Evolutionary conservation across 2,888 invertebrate species (phyloP), one percentile per base, ranked within the genome.

Genomic region (Nasonia oneida): DNA sequence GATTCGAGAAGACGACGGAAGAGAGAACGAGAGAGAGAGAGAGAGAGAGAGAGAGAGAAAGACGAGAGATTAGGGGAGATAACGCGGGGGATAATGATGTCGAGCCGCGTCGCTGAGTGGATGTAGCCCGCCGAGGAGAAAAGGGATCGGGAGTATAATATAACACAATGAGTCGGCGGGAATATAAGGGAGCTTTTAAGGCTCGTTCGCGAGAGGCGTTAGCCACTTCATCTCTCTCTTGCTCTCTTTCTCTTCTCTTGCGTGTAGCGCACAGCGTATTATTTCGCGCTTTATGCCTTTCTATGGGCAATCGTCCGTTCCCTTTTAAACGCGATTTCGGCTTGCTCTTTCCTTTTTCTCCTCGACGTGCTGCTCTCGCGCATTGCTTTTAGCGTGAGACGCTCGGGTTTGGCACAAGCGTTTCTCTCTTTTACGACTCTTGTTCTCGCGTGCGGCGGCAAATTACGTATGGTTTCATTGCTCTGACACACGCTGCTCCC

Each of bases 61-160:
- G 78, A 12, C 73, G 61, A 70, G 86, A 89, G 89, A 90, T 90
- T 85, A 88, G 88, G 88, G 87, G 84, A 87, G 88, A 88, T 88
- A 88, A 84, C 81, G 89, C 73, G 79, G 0, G 82, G 81, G 78
- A 83, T 83, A 78, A 83, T 83, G 82, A 82, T 77, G 77, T 71
- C 71, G 71, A 75, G 80, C 33, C 39, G 29, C 42, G 42, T 12
- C 73, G 18, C 42, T 39, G 71, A 70, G 77, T 64, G 57, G 67
- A 15, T 5, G 39, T 39, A 57, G 64, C 64, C 33, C 37, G 77
- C 37, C 37, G 37, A 37, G 4, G 37, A 70, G 71, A 67, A 71
- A 33, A 50, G 76, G 53, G 77, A 76, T 82, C 50, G 67, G 39
- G 73, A 53, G 76, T 75, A 75, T 75, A 82, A 82, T 75, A 47